These are phyloP conservation scores for Beroe forskalii DNA, from an alignment of 37 sponge, comb jelly and placozoan species.

Conservation along the genomic window DNA sequence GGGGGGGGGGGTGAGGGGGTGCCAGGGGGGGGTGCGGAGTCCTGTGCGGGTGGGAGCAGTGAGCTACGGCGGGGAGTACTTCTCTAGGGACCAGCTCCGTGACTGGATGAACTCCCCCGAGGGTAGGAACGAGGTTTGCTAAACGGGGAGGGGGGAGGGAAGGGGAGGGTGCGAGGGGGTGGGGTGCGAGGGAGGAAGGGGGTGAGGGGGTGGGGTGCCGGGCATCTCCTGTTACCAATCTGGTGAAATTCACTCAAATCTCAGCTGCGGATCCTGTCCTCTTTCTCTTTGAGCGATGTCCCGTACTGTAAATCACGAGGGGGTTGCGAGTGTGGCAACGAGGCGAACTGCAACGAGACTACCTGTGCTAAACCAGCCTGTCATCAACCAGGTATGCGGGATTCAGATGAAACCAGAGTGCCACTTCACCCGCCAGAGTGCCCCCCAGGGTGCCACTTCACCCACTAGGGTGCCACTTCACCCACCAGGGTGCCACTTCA, in stretches of 20 bases:
- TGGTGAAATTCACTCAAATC: neutral
- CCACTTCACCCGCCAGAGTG: too few relatives aligned
- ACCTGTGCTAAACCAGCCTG: neutral
- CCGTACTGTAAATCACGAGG: neutral
- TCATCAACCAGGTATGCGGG: too few relatives aligned
- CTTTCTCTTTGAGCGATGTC: neutral
- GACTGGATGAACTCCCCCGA: constrained; percentile 24
- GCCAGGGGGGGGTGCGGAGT: too few relatives aligned
- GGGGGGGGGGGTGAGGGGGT: too few relatives aligned
- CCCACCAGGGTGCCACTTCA: too few relatives aligned
- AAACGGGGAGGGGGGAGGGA: too few relatives aligned
- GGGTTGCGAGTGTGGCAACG: constrained; percentile 38
- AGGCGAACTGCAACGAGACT: neutral
- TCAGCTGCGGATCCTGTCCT: constrained; percentile 23
- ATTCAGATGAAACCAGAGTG: too few relatives aligned
- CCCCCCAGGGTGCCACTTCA: too few relatives aligned
- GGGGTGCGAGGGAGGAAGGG: too few relatives aligned
- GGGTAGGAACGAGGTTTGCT: constrained; percentile 13
- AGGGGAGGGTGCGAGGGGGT: too few relatives aligned
- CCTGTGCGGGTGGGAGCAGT: constrained; percentile 9
- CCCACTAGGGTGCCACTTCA: too few relatives aligned
- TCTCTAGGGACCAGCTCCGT: neutral
- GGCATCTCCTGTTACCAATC: neutral
- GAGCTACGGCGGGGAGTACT: neutral
- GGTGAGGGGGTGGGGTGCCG: neutral